phyloP scores from a whole-genome alignment of 2,113 vertebrate genomes.

The Sander vitreus region DNA sequence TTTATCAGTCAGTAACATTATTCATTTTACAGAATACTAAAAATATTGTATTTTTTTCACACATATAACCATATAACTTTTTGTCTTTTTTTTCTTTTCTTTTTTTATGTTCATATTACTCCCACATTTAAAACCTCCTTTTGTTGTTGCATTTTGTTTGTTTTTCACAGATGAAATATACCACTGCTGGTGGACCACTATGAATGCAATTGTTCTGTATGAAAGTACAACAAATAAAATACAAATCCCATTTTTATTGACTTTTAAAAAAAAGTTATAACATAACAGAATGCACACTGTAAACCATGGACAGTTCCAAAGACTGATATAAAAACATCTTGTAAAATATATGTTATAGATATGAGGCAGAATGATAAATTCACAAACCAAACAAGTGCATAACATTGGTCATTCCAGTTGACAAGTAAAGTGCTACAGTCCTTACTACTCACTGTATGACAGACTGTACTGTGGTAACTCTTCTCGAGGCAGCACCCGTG shows the following conservation, averaged over 20 bases:
- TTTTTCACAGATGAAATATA: constrained; percentile 17
- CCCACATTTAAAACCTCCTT: constrained; percentile 16
- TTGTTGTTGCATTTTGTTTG: background rate
- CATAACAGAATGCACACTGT: background rate
- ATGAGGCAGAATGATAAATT: background rate
- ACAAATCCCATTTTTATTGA: constrained; percentile 29
- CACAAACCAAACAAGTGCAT: background rate
- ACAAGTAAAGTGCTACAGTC: constrained; percentile 45
- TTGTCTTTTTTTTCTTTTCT: background rate
- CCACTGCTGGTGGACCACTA: constrained; percentile 23
- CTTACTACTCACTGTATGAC: background rate
- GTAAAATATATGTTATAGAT: background rate
- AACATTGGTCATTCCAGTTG: background rate
- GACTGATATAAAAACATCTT: background rate
- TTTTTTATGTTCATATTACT: constrained; percentile 17
- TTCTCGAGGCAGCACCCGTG: background rate
- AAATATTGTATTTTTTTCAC: background rate
- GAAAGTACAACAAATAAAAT: constrained; percentile 43
- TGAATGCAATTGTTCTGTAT: constrained; percentile 36
- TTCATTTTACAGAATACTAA: background rate
- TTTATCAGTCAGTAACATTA: background rate
- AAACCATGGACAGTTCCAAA: background rate
- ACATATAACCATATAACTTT: background rate
- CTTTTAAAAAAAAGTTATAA: constrained; percentile 4
- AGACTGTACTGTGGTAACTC: background rate